Percentiles rank a stretch among this genome's conserved stretches.
Evolutionary conservation across 2,888 invertebrate species (phyloP).

Genomic region (Tetheella fluctuosa): DNA sequence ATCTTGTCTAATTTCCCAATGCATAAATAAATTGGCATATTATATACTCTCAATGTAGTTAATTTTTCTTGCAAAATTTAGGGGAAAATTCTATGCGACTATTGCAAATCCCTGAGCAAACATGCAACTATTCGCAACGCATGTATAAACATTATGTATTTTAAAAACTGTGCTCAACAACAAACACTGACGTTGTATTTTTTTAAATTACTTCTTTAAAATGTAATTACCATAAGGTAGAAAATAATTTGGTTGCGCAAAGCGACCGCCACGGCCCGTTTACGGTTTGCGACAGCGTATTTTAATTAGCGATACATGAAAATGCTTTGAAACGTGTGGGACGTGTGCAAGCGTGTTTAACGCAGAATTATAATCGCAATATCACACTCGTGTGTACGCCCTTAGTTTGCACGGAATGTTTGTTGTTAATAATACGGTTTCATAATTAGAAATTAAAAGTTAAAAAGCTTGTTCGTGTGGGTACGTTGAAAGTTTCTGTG

Average conservation of each 20-base stretch:
- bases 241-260: slow-evolving; percentile 58
- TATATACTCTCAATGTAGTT: too few relatives aligned
- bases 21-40: too few relatives aligned
- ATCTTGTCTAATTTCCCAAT: not conserved
- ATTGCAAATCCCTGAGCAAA: not conserved
- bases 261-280: slow-evolving; percentile 56
- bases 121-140: slow-evolving; percentile 2
- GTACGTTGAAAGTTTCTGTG: slow-evolving; percentile 18
- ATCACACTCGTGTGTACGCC: slow-evolving; percentile 58
- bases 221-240: slow-evolving; percentile 66
- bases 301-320: slow-evolving; percentile 83
- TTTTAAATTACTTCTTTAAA: slow-evolving; percentile 41
- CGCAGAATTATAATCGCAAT: slow-evolving; percentile 69
- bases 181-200: slow-evolving; percentile 13
- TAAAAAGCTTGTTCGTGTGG: slow-evolving; percentile 54
- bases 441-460: slow-evolving; percentile 61
- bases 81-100: not conserved
- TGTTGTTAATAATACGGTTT: slow-evolving; percentile 45
- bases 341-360: slow-evolving; percentile 58
- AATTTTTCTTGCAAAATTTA: not conserved
- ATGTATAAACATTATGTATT: not conserved
- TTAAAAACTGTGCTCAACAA: not conserved
- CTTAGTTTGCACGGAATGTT: slow-evolving; percentile 52
- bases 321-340: slow-evolving; percentile 78
- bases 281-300: slow-evolving; percentile 73